Percentiles rank a stretch among this genome's conserved stretches.
Evolutionary conservation across 2,113 vertebrate species (phyloP).

Genomic region (Tinamus guttatus): DNA sequence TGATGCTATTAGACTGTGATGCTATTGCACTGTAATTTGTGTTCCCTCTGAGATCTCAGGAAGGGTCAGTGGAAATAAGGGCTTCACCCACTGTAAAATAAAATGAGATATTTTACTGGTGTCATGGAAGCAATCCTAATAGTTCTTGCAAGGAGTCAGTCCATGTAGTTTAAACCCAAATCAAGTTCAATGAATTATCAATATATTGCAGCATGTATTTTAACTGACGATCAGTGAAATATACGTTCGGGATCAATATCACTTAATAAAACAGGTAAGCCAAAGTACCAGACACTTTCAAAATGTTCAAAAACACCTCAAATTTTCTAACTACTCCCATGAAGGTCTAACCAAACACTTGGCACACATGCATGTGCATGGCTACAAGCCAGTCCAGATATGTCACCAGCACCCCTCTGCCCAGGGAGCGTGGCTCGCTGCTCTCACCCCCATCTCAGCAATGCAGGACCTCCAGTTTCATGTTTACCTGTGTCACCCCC

Average conservation of each 20-base stretch:
- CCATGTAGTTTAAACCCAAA: neutral
- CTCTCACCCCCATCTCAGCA: neutral
- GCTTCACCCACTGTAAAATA: neutral
- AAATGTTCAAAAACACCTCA: neutral
- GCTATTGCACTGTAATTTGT: neutral
- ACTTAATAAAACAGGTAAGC: neutral
- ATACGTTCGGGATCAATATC: neutral
- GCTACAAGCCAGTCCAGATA: too few relatives aligned
- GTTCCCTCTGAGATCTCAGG: neutral
- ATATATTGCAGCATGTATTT: neutral
- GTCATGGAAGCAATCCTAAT: neutral
- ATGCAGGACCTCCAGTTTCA: neutral
- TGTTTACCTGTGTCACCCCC: too few relatives aligned
- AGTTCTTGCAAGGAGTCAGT: neutral
- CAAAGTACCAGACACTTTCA: neutral
- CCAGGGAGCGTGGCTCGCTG: neutral
- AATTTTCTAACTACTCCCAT: neutral
- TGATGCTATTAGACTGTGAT: neutral
- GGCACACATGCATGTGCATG: too few relatives aligned
- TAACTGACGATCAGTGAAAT: neutral
- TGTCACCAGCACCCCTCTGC: too few relatives aligned
- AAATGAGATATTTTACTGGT: neutral
- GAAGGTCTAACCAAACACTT: too few relatives aligned
- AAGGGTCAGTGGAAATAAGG: neutral
- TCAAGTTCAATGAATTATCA: neutral